A percentile compares a stretch with the other conserved stretches of the same genome.
Evolutionary conservation across 2,113 vertebrate species (phyloP).

Genomic region (Lathamus discolor): DNA sequence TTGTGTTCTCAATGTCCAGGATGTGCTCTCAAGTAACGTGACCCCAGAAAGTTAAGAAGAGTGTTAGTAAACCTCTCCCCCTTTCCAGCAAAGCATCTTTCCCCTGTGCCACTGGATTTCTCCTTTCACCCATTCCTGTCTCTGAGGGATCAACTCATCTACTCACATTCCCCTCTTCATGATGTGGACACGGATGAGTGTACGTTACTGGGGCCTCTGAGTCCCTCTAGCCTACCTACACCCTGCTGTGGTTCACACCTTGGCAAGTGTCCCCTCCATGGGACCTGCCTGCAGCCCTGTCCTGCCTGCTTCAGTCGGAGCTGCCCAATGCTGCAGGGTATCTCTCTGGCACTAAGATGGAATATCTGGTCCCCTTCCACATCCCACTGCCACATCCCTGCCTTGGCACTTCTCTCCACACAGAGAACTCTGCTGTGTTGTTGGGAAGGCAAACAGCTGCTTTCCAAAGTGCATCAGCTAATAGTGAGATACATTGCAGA

Average conservation of each 20-base stretch:
- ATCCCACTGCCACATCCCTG: not conserved
- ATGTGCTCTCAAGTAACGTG: not conserved
- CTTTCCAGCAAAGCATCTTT: not conserved
- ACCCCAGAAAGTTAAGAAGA: not conserved
- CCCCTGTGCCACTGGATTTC: not conserved
- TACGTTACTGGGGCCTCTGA: accelerated
- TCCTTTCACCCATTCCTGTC: not conserved
- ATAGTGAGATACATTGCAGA: not conserved
- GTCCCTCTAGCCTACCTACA: too few relatives aligned
- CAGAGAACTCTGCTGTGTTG: not conserved
- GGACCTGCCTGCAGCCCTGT: not conserved
- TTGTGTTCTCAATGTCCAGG: not conserved
- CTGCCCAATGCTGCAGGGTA: not conserved
- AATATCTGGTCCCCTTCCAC: not conserved
- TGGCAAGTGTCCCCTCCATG: accelerated
- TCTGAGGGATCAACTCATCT: not conserved
- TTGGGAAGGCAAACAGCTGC: accelerated
- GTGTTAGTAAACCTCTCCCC: not conserved
- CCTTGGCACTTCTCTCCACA: not conserved
- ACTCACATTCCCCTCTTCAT: not conserved
- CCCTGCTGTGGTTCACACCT: not conserved
- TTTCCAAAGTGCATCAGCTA: not conserved
- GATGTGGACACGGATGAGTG: accelerated
- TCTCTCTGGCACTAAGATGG: not conserved
- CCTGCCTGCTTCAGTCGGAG: not conserved